These are phyloP conservation scores for Platycheirus rosarum DNA, from an alignment of 2,888 invertebrate species.

Conservation along the genomic window DNA sequence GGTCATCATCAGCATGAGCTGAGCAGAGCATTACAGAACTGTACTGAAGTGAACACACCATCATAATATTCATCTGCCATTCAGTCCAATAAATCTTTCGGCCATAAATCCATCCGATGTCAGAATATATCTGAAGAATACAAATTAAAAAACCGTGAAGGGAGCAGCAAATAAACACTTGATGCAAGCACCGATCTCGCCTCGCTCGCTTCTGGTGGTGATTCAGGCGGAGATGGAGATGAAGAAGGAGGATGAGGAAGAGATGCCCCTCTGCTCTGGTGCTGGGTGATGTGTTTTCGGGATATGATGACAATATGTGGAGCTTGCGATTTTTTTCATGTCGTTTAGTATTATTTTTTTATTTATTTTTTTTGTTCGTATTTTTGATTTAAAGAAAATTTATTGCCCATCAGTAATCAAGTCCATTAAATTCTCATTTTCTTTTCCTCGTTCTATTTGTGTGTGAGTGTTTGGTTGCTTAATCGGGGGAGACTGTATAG, in stretches of 20 bases:
- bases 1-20: conserved; percentile 49
- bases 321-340: conserved; percentile 62
- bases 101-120: conserved; percentile 73
- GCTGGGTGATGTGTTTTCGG: conserved; percentile 45
- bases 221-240: not conserved
- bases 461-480: conserved; percentile 23
- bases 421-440: conserved; percentile 77
- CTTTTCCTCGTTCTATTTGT: conserved; percentile 48
- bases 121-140: conserved; percentile 73
- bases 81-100: conserved; percentile 74
- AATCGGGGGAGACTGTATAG: conserved; percentile 24
- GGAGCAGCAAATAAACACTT: conserved; percentile 70
- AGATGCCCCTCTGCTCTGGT: conserved; percentile 21
- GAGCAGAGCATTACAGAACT: not conserved
- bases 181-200: conserved; percentile 58
- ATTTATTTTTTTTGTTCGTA: conserved; percentile 36
- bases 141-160: conserved; percentile 69
- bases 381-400: conserved; percentile 74
- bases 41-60: conserved; percentile 20
- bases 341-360: conserved; percentile 26
- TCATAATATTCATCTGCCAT: conserved; percentile 71
- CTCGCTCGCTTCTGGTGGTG: conserved; percentile 21
- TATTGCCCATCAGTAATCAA: conserved; percentile 77
- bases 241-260: conserved; percentile 3
- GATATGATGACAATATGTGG: conserved; percentile 73